Base-by-base conservation (phyloP, 2,113 vertebrate genomes). In the Coregonus clupeaformis region DNA sequence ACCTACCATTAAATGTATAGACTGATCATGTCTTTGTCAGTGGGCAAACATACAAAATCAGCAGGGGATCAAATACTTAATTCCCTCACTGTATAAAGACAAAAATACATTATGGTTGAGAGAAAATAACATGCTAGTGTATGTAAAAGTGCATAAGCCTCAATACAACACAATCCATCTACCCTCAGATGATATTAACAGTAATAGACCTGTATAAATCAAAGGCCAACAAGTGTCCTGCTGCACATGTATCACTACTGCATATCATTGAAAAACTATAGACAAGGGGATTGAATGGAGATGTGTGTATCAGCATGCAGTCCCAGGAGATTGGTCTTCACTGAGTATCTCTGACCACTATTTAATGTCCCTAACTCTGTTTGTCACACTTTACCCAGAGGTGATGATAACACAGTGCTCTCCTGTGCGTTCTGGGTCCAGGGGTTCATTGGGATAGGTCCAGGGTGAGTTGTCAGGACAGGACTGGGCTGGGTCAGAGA, bases 101-200 rank as follows among this genome's bases (percentile, higher is more conserved):
- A 20, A 55, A 13, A 2, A 60, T 22, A 22, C 57, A 16, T 16
- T 16, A 60, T 22, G n/a, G 1, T 24, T 60, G n/a, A 9, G 6
- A 5, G 57, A n/a, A 60, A 60, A 22, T 0, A 14, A 55, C 52
- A 20, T 22, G 57, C 57, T 3, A 60, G 57, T 60, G 6, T 60
- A 22, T 52, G 57, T 60, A 24, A n/a, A 60, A 22, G 52, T 55
- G 4, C 52, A 3, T 74, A 59, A 70, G 63, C 72, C 72, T 20
- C 52, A 55, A 55, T 55, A 18, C 13, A 55, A 55, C 52, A 55
- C 52, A 16, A 55, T 55, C 7, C 52, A 18, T 55, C 52, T 55
- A 55, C 18, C 13, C 52, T 55, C 14, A 18, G 13, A 55, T 55
- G 18, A 55, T 20, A 55, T 6, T 55, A 55, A 55, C 16, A 55